Percentiles rank a stretch among this genome's conserved stretches.
Conservation (phyloP, 2,113 vertebrate species). For the Peromyscus polionotus region DNA sequence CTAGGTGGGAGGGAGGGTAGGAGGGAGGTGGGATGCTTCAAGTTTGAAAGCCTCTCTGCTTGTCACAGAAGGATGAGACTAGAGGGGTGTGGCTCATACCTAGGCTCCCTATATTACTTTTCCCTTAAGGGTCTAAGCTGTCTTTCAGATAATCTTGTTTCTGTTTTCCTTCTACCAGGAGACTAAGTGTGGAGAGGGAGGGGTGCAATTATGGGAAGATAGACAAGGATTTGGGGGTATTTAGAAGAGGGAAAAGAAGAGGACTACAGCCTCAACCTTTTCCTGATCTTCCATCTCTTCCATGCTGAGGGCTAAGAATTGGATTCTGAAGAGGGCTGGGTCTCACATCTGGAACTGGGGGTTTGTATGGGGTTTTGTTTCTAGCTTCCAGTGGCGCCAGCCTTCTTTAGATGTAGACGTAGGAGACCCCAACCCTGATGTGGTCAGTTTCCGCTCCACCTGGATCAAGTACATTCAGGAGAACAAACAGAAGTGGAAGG, state of each 20-base stretch:
- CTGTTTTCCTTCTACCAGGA: constrained; percentile 39
- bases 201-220: neutral
- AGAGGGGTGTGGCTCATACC: neutral
- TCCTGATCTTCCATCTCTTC: neutral
- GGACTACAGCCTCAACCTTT: neutral
- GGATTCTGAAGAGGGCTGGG: neutral
- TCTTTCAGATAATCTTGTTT: constrained; percentile 28
- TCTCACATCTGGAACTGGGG: constrained; percentile 30
- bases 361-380: neutral
- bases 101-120: neutral
- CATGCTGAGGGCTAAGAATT: neutral
- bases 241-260: neutral
- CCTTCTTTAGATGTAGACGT: constrained; percentile 93
- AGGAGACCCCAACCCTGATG: constrained; percentile 93
- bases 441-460: constrained; percentile 93
- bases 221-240: neutral
- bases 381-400: constrained; percentile 93
- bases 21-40: neutral
- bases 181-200: neutral
- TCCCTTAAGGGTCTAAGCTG: neutral
- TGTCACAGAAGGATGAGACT: neutral
- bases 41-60: neutral
- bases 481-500: constrained; percentile 97
- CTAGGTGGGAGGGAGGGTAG: neutral
- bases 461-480: constrained; percentile 96